A percentile compares a stretch with the other conserved stretches of the same genome.
Evolutionary conservation across 2,113 vertebrate genomes (phyloP).

Genomic region (Charina bottae): DNA sequence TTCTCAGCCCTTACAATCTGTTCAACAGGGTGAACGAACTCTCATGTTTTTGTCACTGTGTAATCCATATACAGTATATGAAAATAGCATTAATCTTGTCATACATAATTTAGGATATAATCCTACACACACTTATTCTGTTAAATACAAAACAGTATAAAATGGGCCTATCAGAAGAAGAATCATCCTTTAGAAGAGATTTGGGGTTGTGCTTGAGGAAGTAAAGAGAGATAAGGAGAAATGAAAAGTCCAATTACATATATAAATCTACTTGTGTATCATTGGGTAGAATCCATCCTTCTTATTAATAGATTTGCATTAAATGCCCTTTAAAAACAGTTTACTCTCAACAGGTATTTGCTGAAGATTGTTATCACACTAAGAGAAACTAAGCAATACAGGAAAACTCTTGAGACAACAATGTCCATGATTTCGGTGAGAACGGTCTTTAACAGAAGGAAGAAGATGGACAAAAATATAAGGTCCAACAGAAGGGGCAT

Average conservation of each 20-base stretch:
- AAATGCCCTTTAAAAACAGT: background rate
- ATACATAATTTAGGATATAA: background rate
- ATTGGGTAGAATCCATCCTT: background rate
- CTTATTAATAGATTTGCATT: background rate
- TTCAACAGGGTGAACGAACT: background rate
- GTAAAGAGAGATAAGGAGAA: background rate
- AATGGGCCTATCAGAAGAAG: background rate
- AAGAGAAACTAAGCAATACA: background rate
- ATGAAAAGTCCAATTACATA: background rate
- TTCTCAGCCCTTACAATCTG: background rate
- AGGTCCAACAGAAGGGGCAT: background rate
- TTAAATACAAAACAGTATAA: background rate
- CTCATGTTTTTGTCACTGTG: background rate
- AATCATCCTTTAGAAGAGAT: background rate
- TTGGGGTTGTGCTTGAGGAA: background rate
- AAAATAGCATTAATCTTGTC: background rate
- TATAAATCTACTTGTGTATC: background rate
- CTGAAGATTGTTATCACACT: background rate
- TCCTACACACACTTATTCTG: background rate
- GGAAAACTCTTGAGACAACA: slow-evolving; percentile 10
- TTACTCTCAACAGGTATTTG: background rate
- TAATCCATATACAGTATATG: background rate
- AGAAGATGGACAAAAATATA: background rate
- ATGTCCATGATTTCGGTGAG: background rate
- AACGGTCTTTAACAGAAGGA: background rate